Conservation (phyloP, 2,888 invertebrate genomes). For the Cantharis lateralis region DNA sequence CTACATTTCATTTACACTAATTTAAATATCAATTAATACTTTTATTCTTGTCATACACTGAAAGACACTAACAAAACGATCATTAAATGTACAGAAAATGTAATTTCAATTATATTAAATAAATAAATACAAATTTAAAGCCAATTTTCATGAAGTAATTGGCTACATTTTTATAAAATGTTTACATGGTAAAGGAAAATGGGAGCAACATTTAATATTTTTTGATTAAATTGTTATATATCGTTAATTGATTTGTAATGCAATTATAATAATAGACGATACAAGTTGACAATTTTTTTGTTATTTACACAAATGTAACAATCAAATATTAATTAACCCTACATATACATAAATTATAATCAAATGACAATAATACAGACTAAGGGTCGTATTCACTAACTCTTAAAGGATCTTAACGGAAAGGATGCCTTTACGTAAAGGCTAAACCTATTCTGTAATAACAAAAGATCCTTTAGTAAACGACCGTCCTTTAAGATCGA, state of each 20-base stretch:
- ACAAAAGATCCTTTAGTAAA: too few relatives aligned
- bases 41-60: background rate
- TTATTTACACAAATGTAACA: background rate
- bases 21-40: background rate
- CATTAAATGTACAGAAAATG: background rate
- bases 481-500: too few relatives aligned
- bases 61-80: background rate
- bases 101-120: background rate
- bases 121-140: background rate
- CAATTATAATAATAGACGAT: background rate
- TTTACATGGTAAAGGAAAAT: background rate
- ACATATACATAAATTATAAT: background rate
- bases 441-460: too few relatives aligned
- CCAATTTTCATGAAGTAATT: background rate
- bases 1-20: background rate
- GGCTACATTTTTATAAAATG: background rate
- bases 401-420: too few relatives aligned
- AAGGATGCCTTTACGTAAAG: too few relatives aligned
- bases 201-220: background rate
- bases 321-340: background rate
- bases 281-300: background rate
- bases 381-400: too few relatives aligned
- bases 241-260: background rate
- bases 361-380: background rate
- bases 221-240: background rate